These are phyloP conservation scores for Autographa gamma DNA, from an alignment of 2,888 invertebrate species.

Conservation along the genomic window DNA sequence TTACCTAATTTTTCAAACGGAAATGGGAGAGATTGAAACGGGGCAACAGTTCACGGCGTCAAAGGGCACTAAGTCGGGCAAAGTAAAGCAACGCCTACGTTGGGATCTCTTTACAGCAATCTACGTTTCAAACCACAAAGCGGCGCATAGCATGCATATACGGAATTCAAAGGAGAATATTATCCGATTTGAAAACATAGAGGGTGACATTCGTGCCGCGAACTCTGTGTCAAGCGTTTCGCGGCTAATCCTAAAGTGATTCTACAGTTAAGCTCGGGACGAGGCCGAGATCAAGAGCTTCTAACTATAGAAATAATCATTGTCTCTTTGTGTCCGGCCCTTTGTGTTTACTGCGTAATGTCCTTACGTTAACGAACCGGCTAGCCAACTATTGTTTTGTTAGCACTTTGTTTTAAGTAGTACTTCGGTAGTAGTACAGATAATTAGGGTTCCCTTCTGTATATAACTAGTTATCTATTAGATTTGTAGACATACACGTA, in stretches of 20 bases:
- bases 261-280: neutral
- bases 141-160: conserved; percentile 15
- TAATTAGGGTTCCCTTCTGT: neutral
- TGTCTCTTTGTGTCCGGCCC: neutral
- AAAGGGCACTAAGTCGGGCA: conserved; percentile 22
- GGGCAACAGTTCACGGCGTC: conserved; percentile 11
- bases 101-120: conserved; percentile 15
- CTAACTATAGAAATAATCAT: conserved; percentile 4
- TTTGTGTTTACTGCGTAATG: neutral
- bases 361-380: neutral
- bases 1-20: conserved; percentile 19
- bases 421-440: neutral
- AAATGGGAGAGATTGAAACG: conserved; percentile 25
- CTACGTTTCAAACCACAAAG: conserved; percentile 32
- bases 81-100: conserved; percentile 25
- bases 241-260: conserved; percentile 3
- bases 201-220: neutral
- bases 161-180: conserved; percentile 31
- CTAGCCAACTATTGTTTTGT: conserved; percentile 1
- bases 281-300: conserved; percentile 5
- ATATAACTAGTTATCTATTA: neutral
- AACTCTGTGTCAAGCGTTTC: conserved; percentile 4
- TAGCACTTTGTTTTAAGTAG: neutral
- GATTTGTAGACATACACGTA: no score
- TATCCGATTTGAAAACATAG: conserved; percentile 16